These are phyloP conservation scores for Prunella strophiata DNA, from an alignment of 2,797 vertebrate species.

Conservation along the genomic window DNA sequence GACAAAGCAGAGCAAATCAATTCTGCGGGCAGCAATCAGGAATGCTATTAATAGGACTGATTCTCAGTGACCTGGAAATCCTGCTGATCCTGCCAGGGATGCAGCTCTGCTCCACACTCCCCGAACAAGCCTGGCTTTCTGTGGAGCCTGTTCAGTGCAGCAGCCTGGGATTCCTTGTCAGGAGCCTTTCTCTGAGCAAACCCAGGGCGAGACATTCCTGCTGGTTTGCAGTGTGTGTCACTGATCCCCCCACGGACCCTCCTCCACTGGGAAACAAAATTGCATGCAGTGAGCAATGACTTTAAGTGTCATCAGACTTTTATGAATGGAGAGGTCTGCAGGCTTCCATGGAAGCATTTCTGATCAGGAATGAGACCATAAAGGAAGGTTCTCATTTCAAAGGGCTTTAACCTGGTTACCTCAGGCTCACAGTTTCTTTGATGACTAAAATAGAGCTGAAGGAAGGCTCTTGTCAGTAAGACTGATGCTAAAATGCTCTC, in stretches of 20 bases:
- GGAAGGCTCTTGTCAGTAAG: background rate
- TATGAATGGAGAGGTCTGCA: background rate
- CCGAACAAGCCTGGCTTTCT: background rate
- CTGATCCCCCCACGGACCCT: accelerated
- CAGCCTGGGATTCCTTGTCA: accelerated
- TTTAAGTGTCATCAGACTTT: background rate
- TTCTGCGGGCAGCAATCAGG: background rate
- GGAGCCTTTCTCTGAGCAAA: background rate
- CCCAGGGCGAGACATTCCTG: accelerated
- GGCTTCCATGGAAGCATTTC: background rate
- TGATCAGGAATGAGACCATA: background rate
- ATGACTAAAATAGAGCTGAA: constrained; percentile 2
- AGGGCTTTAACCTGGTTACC: background rate
- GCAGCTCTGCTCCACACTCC: background rate
- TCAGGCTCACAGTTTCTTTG: background rate
- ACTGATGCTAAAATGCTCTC: background rate
- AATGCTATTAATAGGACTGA: background rate
- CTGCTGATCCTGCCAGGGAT: background rate
- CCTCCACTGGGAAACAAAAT: background rate
- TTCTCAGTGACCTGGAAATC: background rate
- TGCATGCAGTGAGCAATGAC: background rate
- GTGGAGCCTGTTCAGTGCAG: accelerated
- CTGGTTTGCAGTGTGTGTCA: accelerated
- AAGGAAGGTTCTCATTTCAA: background rate
- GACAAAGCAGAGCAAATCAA: background rate